A percentile compares a stretch with the other conserved stretches of the same genome.
Evolutionary conservation across 2,797 vertebrate species (phyloP).

Genomic region (Poecilia gillii): DNA sequence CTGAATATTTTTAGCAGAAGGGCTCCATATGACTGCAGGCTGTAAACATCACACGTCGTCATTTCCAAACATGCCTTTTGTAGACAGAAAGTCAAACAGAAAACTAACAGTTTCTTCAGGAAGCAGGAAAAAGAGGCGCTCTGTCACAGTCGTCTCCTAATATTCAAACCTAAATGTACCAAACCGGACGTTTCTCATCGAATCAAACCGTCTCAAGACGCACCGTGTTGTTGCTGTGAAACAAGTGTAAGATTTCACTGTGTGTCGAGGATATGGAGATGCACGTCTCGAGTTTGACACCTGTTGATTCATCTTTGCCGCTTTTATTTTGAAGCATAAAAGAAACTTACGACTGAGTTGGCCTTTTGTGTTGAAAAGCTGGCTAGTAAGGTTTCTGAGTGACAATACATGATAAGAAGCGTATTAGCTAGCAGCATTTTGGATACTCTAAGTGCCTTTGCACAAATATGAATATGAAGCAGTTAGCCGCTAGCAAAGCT

Average conservation of each 20-base stretch:
- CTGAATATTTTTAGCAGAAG: neutral
- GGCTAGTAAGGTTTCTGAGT: neutral
- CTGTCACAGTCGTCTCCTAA: neutral
- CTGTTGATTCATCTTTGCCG: neutral
- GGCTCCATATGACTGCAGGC: neutral
- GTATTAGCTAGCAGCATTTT: neutral
- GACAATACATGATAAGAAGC: neutral
- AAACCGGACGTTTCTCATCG: neutral
- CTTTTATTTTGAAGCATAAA: neutral
- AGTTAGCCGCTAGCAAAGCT: neutral
- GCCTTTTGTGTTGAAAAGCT: neutral
- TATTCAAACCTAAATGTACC: neutral
- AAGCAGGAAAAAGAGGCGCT: neutral
- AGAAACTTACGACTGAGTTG: neutral
- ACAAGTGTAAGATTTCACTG: neutral
- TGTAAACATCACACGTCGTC: neutral
- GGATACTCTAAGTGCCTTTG: neutral
- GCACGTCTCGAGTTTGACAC: neutral
- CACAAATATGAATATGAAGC: neutral
- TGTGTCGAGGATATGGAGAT: neutral
- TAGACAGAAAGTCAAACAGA: neutral
- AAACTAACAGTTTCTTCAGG: neutral
- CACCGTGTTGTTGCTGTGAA: neutral
- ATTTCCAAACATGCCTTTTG: neutral
- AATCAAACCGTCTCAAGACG: neutral